These are phyloP conservation scores for Paradisaea rubra DNA, from an alignment of 2,113 vertebrate genomes.

Conservation along the genomic window DNA sequence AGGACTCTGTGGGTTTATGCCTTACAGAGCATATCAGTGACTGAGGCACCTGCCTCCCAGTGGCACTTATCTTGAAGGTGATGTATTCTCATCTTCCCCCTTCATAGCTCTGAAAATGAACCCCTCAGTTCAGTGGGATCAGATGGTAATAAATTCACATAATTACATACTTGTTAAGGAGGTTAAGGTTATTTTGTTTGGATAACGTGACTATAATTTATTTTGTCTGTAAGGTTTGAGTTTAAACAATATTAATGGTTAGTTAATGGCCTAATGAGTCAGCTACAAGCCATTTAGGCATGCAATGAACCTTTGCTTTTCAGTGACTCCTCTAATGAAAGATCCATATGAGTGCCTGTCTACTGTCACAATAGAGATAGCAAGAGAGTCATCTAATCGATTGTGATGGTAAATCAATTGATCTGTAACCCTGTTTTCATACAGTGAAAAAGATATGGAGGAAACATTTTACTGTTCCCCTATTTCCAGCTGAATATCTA, in stretches of 20 bases:
- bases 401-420: constrained; percentile 82
- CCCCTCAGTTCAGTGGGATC: constrained; percentile 31
- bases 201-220: constrained; percentile 68
- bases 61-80: constrained; percentile 16
- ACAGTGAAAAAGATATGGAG: constrained; percentile 70
- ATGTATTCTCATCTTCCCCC: background rate
- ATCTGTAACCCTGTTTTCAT: constrained; percentile 78
- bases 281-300: constrained; percentile 73
- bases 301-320: constrained; percentile 75
- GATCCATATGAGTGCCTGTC: constrained; percentile 76
- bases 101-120: constrained; percentile 48
- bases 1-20: background rate
- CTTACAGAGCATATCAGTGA: background rate
- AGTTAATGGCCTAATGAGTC: constrained; percentile 78
- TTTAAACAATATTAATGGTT: constrained; percentile 78
- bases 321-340: constrained; percentile 80
- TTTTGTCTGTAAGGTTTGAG: constrained; percentile 70
- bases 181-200: constrained; percentile 53
- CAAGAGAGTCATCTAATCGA: constrained; percentile 71
- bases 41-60: background rate
- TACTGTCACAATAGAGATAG: constrained; percentile 77
- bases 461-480: constrained; percentile 67
- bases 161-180: constrained; percentile 58
- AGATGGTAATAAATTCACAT: constrained; percentile 55
- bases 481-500: constrained; percentile 70